Percentiles rank a stretch among this genome's conserved stretches.
These are phyloP conservation scores for Nasonia giraulti DNA, from an alignment of 1,140 invertebrate genomes.

Conservation along the genomic window DNA sequence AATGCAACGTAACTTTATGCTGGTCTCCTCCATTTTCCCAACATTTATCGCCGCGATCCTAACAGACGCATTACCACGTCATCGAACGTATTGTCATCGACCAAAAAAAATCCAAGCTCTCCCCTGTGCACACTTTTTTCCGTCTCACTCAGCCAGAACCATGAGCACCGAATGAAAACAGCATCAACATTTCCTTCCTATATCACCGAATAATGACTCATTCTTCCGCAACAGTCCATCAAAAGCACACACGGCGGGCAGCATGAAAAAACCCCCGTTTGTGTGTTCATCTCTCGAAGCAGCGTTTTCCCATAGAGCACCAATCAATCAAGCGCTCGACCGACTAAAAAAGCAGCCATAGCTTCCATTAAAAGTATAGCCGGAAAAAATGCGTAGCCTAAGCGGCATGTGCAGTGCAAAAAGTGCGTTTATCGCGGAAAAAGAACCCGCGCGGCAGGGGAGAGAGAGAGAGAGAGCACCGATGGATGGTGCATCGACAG, in stretches of 20 bases:
- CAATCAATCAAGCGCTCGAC: slow-evolving; percentile 13
- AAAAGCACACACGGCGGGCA: neutral
- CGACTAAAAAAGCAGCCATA: neutral
- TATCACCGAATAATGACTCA: neutral
- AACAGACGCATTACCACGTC: neutral
- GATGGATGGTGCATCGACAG: slow-evolving; percentile 15
- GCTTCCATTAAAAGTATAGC: neutral
- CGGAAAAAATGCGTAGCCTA: neutral
- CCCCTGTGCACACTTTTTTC: neutral
- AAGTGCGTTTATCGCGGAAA: neutral
- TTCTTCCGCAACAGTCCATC: neutral
- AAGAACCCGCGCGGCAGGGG: neutral
- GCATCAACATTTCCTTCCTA: neutral
- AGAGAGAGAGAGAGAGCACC: neutral
- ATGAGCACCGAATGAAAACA: neutral
- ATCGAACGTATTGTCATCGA: neutral
- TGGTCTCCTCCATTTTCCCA: neutral
- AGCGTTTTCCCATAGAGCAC: neutral
- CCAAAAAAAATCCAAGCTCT: neutral
- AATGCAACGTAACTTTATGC: neutral
- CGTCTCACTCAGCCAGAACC: neutral
- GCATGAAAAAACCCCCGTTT: too few species aligned
- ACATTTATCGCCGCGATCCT: neutral
- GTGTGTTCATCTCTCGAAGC: neutral
- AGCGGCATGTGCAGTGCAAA: neutral